Evolutionary conservation across 2,888 invertebrate species (phyloP), one percentile per base, ranked within the genome.

Genomic region (Criorhina ranunculi): DNA sequence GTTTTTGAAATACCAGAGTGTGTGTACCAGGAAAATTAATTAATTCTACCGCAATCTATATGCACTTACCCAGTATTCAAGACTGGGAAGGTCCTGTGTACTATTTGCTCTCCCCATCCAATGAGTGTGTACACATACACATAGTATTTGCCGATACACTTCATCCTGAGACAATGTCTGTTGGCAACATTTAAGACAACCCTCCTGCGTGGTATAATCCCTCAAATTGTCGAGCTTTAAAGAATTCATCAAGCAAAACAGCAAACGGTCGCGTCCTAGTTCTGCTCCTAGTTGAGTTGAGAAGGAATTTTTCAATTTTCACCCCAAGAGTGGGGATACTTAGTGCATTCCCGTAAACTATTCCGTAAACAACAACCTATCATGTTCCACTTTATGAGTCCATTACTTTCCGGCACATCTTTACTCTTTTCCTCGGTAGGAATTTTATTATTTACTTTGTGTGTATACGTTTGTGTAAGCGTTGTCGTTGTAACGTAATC

Each of bases 351-450:
- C 31, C 19, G 46, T 72, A 64, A 79, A 64, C 73, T 35, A 69
- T 69, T 75, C 42, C 57, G 73, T 19, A 69, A 75, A 83, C 62
- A 79, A 57, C 72, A 67, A 79, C 67, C 64, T 57, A 69, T 78
- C 67, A 62, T 76, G 70, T 70, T 77, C 17, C 57, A 62, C 67
- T 83, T 73, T 73, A 78, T 67, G 57, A 57, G 67, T 69, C 57
- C 53, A 73, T 79, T 83, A 51, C 73, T 64, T 42, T 59, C 46
- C 46, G 17, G 53, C 60, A 60, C 66, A 78, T 77, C 83, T 69
- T 82, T 70, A 72, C 51, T 55, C 66, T 40, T 66, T 37, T 46
- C 19, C 59, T 60, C 11, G 40, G 40, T 29, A 51, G 33, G 53
- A 60, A 15, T 81, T 69, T 59, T 57, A 62, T 37, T 55, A 17